Evolutionary conservation across 2,888 invertebrate species (phyloP).

Genomic region (Clusia tigrina): DNA sequence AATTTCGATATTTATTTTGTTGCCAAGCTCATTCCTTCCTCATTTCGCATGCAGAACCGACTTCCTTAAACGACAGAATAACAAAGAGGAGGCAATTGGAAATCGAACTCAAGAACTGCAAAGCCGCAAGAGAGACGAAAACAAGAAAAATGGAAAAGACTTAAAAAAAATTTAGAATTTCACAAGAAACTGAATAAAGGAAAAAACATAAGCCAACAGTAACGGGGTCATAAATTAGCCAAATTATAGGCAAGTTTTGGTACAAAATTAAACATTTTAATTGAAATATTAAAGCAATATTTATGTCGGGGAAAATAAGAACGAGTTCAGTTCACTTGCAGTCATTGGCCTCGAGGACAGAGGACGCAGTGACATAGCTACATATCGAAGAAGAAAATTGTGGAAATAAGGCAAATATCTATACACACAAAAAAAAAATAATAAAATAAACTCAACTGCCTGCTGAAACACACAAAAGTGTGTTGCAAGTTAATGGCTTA

Average conservation of each 20-base stretch:
- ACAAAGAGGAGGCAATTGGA: neutral
- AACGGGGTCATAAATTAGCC: too few relatives aligned
- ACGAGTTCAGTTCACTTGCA: constrained; percentile 25
- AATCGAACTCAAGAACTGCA: neutral
- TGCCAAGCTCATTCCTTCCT: too few relatives aligned
- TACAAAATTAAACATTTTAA: too few relatives aligned
- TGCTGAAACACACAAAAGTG: neutral
- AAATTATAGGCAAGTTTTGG: too few relatives aligned
- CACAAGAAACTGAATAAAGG: neutral
- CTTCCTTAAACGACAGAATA: neutral
- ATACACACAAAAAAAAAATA: too few relatives aligned
- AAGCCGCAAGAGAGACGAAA: neutral
- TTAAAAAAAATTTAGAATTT: too few relatives aligned
- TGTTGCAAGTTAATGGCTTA: neutral
- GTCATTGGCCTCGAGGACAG: constrained; percentile 48
- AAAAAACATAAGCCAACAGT: too few relatives aligned
- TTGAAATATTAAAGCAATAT: neutral
- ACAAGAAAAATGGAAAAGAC: neutral
- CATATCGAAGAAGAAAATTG: neutral
- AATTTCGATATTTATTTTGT: too few relatives aligned
- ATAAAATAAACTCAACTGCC: too few relatives aligned
- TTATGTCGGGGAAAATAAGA: neutral
- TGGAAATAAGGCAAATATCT: neutral
- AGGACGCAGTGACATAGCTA: too few relatives aligned
- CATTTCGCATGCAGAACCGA: constrained; percentile 16